Conservation (phyloP, 2,797 vertebrate species). For the Dicrostonyx torquatus region DNA sequence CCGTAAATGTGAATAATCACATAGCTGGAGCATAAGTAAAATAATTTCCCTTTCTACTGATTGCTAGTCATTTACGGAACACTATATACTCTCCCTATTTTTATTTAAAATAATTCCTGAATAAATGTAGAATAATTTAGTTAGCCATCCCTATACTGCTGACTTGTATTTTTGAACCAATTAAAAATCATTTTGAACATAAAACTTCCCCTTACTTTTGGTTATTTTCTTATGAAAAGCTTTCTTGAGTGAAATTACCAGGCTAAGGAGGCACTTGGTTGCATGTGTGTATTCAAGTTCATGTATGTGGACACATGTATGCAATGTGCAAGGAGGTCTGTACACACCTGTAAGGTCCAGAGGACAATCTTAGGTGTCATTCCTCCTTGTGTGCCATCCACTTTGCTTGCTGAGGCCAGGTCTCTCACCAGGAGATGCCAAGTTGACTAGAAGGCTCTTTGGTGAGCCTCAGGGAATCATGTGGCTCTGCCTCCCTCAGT, state of each 20-base stretch:
- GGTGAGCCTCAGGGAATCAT: not conserved
- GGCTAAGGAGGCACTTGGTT: not conserved
- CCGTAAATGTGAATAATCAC: not conserved
- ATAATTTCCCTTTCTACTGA: conserved; percentile 50
- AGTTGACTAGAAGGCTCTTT: not conserved
- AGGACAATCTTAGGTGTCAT: not conserved
- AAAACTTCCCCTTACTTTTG: conserved; percentile 21
- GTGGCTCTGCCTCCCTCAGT: not conserved
- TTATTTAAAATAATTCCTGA: conserved; percentile 64
- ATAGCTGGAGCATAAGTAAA: not conserved
- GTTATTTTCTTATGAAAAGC: conserved; percentile 49
- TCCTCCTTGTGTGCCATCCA: not conserved
- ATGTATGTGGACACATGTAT: not conserved
- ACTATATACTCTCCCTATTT: conserved; percentile 30
- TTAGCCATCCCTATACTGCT: conserved; percentile 37
- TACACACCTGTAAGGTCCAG: not conserved
- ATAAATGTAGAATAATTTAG: conserved; percentile 54
- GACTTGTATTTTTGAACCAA: conserved; percentile 54
- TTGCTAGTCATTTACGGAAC: not conserved
- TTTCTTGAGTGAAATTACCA: conserved; percentile 33
- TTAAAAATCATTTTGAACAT: conserved; percentile 56
- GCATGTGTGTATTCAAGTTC: not conserved
- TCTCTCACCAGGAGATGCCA: not conserved
- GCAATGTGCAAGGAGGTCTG: not conserved
- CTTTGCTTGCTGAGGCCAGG: not conserved